These are phyloP conservation scores for Montipora sp. DNA, from an alignment of 64 coral and sea anemone genomes.

Conservation along the genomic window DNA sequence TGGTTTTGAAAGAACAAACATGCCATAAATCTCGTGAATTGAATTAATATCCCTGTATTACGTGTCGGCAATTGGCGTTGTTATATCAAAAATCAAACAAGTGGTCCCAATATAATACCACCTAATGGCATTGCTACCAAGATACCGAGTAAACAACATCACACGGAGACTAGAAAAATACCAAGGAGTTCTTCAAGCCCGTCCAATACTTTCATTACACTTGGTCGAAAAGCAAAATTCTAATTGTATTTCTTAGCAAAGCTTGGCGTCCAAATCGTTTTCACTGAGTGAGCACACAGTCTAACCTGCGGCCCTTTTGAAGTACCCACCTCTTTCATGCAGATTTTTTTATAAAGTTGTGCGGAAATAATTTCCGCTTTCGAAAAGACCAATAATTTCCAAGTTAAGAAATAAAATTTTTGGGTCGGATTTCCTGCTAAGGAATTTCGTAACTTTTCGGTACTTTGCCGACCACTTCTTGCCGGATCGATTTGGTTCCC, in stretches of 20 bases:
- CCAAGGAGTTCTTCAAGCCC: not conserved
- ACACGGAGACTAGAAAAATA: not conserved
- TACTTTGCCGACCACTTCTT: no score
- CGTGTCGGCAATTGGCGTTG: not conserved
- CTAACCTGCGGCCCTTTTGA: not conserved
- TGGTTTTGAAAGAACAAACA: conserved; percentile 35
- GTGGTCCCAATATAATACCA: not conserved
- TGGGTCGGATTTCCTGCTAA: not conserved
- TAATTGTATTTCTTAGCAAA: not conserved
- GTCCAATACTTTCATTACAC: not conserved
- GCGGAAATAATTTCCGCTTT: conserved; percentile 45
- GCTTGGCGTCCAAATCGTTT: not conserved
- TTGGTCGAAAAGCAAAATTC: not conserved
- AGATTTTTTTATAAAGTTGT: not conserved
- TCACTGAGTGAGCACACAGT: no score
- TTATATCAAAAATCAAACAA: conserved; percentile 15
- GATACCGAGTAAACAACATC: conserved; percentile 18
- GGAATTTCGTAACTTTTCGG: no score
- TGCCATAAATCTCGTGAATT: not conserved
- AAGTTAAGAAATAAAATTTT: not conserved
- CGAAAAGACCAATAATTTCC: not conserved
- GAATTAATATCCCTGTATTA: not conserved
- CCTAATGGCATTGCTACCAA: not conserved
- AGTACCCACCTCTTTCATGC: not conserved
- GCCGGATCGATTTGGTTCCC: no score